Evolutionary conservation across 2,888 invertebrate species (phyloP).

Genomic region (Idaea biselata): DNA sequence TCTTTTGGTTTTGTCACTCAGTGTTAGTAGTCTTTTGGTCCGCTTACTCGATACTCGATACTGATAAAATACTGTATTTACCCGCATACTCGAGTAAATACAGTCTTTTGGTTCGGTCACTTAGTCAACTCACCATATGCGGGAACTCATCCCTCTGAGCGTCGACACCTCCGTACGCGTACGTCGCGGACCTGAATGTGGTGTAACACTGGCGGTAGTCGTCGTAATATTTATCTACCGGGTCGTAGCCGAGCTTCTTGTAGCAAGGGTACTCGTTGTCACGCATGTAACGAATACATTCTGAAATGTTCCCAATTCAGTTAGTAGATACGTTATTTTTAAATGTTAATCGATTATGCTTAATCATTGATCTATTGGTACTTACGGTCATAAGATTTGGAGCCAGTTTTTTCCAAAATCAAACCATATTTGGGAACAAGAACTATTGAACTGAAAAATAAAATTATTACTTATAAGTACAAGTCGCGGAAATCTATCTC

Average conservation of each 20-base stretch:
- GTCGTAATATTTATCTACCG: neutral
- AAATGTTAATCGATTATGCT: no score
- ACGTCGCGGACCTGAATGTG: neutral
- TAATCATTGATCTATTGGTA: no score
- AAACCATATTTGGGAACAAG: neutral
- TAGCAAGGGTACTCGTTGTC: neutral
- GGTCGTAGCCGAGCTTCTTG: neutral
- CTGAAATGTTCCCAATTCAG: neutral
- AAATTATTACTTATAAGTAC: no score
- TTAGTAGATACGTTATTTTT: no score
- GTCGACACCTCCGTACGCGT: neutral
- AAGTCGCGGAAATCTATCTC: no score
- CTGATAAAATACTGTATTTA: no score
- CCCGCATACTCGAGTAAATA: no score
- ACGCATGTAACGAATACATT: neutral
- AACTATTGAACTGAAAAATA: neutral
- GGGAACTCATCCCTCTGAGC: neutral
- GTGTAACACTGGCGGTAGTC: neutral
- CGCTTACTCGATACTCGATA: no score
- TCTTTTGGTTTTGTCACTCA: no score
- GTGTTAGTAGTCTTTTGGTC: no score
- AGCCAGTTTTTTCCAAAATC: neutral
- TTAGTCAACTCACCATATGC: neutral
- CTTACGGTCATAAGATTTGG: conserved; percentile 19
- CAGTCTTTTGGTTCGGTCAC: no score